Evolutionary conservation across 1,140 invertebrate genomes (phyloP).

Genomic region (Spodoptera frugiperda): DNA sequence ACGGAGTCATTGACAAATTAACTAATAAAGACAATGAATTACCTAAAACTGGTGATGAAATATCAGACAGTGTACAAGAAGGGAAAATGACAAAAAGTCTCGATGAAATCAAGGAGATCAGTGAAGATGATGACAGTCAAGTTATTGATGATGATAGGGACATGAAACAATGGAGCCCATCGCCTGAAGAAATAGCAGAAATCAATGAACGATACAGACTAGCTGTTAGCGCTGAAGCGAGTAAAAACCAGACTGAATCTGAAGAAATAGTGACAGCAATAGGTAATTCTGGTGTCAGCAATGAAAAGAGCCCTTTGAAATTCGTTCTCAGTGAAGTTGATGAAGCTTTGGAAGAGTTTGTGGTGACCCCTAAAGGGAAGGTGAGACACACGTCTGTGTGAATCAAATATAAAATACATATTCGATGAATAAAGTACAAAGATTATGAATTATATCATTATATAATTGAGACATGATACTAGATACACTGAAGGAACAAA

Average conservation of each 20-base stretch:
- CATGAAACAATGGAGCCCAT: slow-evolving; percentile 22
- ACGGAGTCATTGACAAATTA: background rate
- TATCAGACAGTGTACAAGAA: slow-evolving; percentile 20
- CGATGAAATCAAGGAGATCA: slow-evolving; percentile 29
- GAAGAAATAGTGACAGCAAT: slow-evolving; percentile 33
- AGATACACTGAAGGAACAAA: too few relatives aligned
- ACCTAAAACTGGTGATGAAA: slow-evolving; percentile 1
- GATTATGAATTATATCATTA: background rate
- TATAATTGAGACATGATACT: too few relatives aligned
- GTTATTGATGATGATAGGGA: slow-evolving; percentile 25
- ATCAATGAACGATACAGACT: slow-evolving; percentile 5
- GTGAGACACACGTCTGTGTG: slow-evolving; percentile 11
- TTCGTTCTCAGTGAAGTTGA: background rate
- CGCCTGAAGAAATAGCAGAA: background rate
- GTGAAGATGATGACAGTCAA: slow-evolving; percentile 28
- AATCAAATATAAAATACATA: background rate
- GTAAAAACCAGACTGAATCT: slow-evolving; percentile 37
- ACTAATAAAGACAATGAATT: background rate
- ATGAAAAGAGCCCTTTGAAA: background rate
- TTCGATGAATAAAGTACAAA: slow-evolving; percentile 14
- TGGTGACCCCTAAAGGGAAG: background rate
- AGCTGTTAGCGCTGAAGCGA: slow-evolving; percentile 25
- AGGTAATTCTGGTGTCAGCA: slow-evolving; percentile 3
- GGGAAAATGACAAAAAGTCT: slow-evolving; percentile 26
- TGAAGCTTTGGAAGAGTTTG: background rate